These are phyloP conservation scores for Speoplatyrhinus poulsoni DNA, from an alignment of 2,113 vertebrate species.

Conservation along the genomic window DNA sequence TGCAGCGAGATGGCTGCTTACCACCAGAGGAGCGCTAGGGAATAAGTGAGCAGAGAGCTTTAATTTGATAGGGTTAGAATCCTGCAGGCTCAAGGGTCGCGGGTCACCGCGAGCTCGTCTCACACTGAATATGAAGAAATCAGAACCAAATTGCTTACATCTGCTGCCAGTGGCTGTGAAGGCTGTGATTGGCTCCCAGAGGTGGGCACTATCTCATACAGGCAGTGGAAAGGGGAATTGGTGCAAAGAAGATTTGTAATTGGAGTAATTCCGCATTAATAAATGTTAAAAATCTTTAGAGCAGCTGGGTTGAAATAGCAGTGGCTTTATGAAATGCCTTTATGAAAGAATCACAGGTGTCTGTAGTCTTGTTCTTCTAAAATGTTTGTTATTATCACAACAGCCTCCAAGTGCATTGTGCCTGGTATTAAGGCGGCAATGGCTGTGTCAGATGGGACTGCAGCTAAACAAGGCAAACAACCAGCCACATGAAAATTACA, in stretches of 20 bases:
- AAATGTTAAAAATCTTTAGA: constrained; percentile 82
- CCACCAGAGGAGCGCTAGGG: constrained; percentile 92
- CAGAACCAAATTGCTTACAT: constrained; percentile 99
- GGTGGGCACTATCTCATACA: constrained; percentile 90
- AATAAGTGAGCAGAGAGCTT: constrained; percentile 99
- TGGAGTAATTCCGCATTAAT: constrained; percentile 99
- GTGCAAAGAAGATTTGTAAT: constrained; percentile 95
- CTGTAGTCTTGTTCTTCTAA: constrained; percentile 42
- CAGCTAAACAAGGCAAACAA: constrained; percentile 69
- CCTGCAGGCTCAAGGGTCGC: constrained; percentile 96
- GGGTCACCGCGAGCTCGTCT: constrained; percentile 94
- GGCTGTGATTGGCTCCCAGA: constrained; percentile 94
- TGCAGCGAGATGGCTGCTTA: constrained; percentile 96
- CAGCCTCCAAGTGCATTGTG: constrained; percentile 47
- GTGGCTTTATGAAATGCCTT: constrained; percentile 72
- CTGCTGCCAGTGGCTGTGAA: constrained; percentile 93
- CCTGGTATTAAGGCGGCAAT: constrained; percentile 49
- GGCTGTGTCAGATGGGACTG: constrained; percentile 49
- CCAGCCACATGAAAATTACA: constrained; percentile 66
- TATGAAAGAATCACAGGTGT: constrained; percentile 46
- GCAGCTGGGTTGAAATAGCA: constrained; percentile 81
- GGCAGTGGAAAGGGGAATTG: constrained; percentile 83
- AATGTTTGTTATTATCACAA: constrained; percentile 53
- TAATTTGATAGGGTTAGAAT: constrained; percentile 99
- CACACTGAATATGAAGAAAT: constrained; percentile 99